phyloP scores from a whole-genome alignment of 2,113 vertebrate genomes.

The Pseudopodoces humilis region DNA sequence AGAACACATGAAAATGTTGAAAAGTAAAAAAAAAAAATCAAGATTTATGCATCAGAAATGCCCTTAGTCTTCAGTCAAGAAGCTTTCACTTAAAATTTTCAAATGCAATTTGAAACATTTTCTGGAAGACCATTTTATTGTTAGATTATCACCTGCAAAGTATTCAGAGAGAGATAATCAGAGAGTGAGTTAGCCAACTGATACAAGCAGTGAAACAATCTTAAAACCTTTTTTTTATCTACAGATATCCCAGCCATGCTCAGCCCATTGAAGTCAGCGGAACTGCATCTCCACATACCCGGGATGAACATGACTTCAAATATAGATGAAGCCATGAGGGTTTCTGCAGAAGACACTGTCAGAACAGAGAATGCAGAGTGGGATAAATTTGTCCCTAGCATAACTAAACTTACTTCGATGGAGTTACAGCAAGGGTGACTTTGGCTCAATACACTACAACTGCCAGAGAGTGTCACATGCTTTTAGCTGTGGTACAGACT shows the following conservation, averaged over 20 bases:
- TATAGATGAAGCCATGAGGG: background rate
- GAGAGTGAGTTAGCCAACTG: background rate
- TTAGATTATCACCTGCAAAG: background rate
- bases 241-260: conserved; percentile 13
- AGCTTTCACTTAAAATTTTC: background rate
- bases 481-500: background rate
- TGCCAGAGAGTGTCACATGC: background rate
- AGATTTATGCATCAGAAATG: background rate
- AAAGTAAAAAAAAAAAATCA: background rate
- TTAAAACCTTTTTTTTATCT: background rate
- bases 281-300: conserved; percentile 33
- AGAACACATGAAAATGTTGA: background rate
- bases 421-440: conserved; percentile 63
- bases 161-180: background rate
- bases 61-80: background rate
- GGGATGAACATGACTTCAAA: conserved; percentile 22
- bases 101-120: background rate
- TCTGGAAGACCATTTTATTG: background rate
- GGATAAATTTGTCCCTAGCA: background rate
- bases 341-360: conserved; percentile 17
- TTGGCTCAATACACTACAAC: background rate
- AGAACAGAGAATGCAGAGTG: conserved; percentile 15
- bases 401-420: conserved; percentile 38
- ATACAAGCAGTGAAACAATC: background rate
- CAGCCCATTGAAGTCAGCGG: conserved; percentile 33